A percentile compares a stretch with the other conserved stretches of the same genome.
phyloP scores from a whole-genome alignment of 1,140 invertebrate genomes.

The Lethrus apterus region DNA sequence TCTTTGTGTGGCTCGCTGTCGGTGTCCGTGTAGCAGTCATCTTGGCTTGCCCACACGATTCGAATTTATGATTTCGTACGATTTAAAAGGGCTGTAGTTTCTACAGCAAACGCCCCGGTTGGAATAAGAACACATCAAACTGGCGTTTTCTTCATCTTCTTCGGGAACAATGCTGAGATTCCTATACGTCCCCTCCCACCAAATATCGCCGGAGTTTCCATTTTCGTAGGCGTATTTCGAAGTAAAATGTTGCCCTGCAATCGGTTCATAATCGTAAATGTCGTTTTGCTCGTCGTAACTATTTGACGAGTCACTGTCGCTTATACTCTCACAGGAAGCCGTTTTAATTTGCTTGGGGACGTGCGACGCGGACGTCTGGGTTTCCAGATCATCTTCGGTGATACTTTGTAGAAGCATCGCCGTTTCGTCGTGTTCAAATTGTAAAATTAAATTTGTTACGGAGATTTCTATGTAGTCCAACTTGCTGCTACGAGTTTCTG shows the following conservation, averaged over 20 bases:
- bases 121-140: slow-evolving; percentile 14
- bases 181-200: slow-evolving; percentile 41
- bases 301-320: slow-evolving; percentile 6
- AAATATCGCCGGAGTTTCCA: slow-evolving; percentile 28
- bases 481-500: slow-evolving; percentile 8
- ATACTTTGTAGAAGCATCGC: slow-evolving; percentile 22
- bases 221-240: slow-evolving; percentile 4
- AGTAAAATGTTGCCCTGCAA: slow-evolving; percentile 18
- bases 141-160: slow-evolving; percentile 37
- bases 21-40: too few relatives aligned
- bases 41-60: too few relatives aligned
- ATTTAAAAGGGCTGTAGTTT: slow-evolving; percentile 7
- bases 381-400: slow-evolving; percentile 23
- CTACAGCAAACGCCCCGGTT: not conserved
- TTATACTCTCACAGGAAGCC: slow-evolving; percentile 25
- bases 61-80: too few relatives aligned
- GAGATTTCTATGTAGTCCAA: slow-evolving; percentile 17
- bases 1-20: too few relatives aligned
- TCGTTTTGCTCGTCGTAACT: slow-evolving; percentile 24
- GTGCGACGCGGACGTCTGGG: slow-evolving; percentile 14
- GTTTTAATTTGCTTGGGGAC: slow-evolving; percentile 21
- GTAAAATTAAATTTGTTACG: slow-evolving; percentile 23
- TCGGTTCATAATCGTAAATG: slow-evolving; percentile 33
- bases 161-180: slow-evolving; percentile 39
- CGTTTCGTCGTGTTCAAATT: slow-evolving; percentile 29